Base-by-base conservation (phyloP, 2,888 invertebrate genomes). In the Catocala nupta region DNA sequence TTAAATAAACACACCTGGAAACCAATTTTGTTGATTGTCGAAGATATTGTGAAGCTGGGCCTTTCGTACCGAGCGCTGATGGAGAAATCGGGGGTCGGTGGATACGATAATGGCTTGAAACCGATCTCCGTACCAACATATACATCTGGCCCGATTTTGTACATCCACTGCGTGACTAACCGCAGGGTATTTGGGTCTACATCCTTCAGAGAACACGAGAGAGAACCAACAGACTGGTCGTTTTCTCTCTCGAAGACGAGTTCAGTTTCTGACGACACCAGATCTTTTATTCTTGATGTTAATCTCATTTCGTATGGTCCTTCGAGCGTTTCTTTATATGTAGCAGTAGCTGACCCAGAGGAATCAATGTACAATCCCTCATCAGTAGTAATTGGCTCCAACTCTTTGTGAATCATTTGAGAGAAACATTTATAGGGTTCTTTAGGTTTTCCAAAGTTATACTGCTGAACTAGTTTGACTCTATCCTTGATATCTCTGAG, bases 261-360 rank as follows among this genome's bases (percentile, higher is more conserved):
- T 77, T 94, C 94, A 0, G 89, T 90, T 77, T 94, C 92, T 44
- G 94, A 94, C 0, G 91, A 87, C 10, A 91, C 77, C n/a, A 94
- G 67, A 59, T 94, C 92, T 60, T 77, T 89, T 57, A 94, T 93
- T 68, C 85, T 91, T 0, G 94, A 91, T 1, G 89, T 91, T 10
- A 94, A 72, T 25, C 86, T 81, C 85, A 94, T 85, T 63, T 90
- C 84, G 68, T 88, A 89, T 0, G 78, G 80, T 9, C 86, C 87
- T 0, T 90, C 89, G 2, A 91, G 70, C 0, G 75, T 66, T 57
- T 93, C 90, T 11, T 80, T 85, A 71, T 93, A 94, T 0, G 89
- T 88, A 0, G 94, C 94, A 0, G 91, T 91, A 0, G 93, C 93
- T 2, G 90, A 90, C 1, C 94, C 93, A 0, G 86, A 80, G 0